Conservation (phyloP, 2,888 invertebrate species). For the Pandemis cinnamomeana region DNA sequence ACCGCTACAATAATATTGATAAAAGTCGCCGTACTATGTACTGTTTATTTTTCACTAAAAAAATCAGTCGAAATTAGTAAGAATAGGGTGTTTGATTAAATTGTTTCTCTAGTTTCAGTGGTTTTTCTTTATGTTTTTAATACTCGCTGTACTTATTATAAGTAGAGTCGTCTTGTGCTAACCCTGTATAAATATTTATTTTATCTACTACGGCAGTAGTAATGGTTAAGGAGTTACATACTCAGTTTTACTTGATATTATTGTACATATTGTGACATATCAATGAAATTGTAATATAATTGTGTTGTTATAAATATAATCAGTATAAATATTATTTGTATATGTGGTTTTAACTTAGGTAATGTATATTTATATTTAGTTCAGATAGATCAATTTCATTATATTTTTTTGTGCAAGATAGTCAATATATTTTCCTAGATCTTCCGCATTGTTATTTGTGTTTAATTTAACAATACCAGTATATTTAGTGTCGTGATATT, state of each 20-base stretch:
- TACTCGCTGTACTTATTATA: neutral
- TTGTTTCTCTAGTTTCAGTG: neutral
- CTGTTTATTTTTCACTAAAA: too few species aligned
- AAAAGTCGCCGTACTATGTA: too few species aligned
- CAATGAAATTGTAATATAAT: slow-evolving; percentile 38
- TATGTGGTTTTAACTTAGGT: slow-evolving; percentile 49
- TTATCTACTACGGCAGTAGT: slow-evolving; percentile 17
- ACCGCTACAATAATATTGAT: too few species aligned
- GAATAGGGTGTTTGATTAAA: neutral
- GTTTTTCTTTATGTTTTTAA: neutral
- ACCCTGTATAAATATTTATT: slow-evolving; percentile 28
- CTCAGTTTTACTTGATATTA: slow-evolving; percentile 31
- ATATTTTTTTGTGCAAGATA: slow-evolving; percentile 34
- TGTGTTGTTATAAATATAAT: slow-evolving; percentile 28
- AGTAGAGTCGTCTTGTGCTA: slow-evolving; percentile 47
- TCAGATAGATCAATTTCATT: slow-evolving; percentile 36
- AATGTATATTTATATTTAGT: slow-evolving; percentile 35
- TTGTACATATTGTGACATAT: slow-evolving; percentile 41
- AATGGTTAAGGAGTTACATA: slow-evolving; percentile 18
- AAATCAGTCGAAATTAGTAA: neutral
- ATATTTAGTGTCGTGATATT: slow-evolving; percentile 27
- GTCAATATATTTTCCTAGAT: slow-evolving; percentile 36
- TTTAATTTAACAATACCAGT: slow-evolving; percentile 27
- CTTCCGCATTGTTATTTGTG: slow-evolving; percentile 34
- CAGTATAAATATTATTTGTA: slow-evolving; percentile 51